A percentile compares a stretch with the other conserved stretches of the same genome.
phyloP scores from a whole-genome alignment of 2,888 invertebrate species.

The Polymixis lichenea region DNA sequence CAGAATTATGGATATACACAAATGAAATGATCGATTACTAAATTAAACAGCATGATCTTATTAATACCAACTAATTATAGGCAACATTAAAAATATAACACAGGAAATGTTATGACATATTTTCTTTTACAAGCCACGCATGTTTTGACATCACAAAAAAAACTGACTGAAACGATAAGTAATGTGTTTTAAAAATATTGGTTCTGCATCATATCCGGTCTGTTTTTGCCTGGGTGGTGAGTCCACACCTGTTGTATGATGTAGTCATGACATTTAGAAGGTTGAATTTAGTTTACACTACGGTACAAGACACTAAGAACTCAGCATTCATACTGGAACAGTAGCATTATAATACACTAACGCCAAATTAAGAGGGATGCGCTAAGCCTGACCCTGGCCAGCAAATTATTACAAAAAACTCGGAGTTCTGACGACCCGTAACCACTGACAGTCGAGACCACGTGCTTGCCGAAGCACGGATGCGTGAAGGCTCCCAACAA shows the following conservation, averaged over 20 bases:
- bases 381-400: no score
- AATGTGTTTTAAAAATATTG: slow-evolving; percentile 32
- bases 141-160: slow-evolving; percentile 36
- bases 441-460: no score
- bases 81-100: neutral
- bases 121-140: slow-evolving; percentile 5
- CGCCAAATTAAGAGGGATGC: neutral
- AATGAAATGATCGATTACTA: slow-evolving; percentile 23
- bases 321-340: no score
- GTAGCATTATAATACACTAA: no score
- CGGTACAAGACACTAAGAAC: no score
- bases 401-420: no score
- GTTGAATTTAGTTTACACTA: neutral
- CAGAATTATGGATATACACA: neutral
- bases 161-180: slow-evolving; percentile 14
- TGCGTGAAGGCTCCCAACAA: no score
- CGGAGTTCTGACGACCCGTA: no score
- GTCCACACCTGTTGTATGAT: neutral
- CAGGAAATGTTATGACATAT: slow-evolving; percentile 42
- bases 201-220: slow-evolving; percentile 37
- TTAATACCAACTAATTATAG: slow-evolving; percentile 20
- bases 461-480: no score
- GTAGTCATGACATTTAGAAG: no score
- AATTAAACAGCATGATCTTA: slow-evolving; percentile 24
- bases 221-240: neutral